A percentile compares a stretch with the other conserved stretches of the same genome.
Evolutionary conservation across 2,113 vertebrate species (phyloP).

Genomic region (Campylomormyrus numenius): DNA sequence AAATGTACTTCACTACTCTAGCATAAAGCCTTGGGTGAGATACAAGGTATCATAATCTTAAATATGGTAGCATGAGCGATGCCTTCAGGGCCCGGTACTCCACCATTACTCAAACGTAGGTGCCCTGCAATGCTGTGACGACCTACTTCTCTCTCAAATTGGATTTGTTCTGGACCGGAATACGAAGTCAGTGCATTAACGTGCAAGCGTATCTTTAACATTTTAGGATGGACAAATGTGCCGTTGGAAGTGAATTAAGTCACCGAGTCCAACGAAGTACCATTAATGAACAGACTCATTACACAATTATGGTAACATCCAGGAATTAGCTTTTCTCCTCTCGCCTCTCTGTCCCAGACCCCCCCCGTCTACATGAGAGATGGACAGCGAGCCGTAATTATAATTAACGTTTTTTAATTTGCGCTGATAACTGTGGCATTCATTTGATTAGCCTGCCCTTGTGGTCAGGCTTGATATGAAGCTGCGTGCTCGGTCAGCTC

Average conservation of each 20-base stretch:
- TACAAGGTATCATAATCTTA: not conserved
- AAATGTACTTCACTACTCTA: not conserved
- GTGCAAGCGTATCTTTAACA: not conserved
- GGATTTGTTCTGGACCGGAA: not conserved
- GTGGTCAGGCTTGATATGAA: slow-evolving; percentile 35
- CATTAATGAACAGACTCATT: slow-evolving; percentile 9
- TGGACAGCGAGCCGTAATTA: slow-evolving; percentile 33
- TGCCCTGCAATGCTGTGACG: not conserved
- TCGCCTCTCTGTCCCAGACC: not conserved
- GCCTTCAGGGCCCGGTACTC: too few relatives aligned
- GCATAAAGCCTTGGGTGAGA: not conserved
- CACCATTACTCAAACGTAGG: not conserved
- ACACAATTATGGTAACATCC: slow-evolving; percentile 39
- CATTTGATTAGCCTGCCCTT: slow-evolving; percentile 46
- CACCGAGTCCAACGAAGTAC: not conserved
- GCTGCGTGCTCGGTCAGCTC: slow-evolving; percentile 22
- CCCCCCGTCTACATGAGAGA: slow-evolving; percentile 20
- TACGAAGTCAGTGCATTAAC: not conserved
- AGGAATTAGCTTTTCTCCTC: slow-evolving; percentile 28
- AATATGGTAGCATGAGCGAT: not conserved
- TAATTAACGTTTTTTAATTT: slow-evolving; percentile 43
- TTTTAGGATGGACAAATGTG: not conserved
- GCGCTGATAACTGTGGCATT: slow-evolving; percentile 44
- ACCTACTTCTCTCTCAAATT: not conserved
- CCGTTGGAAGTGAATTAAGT: not conserved